Base-by-base conservation (phyloP, 2,797 vertebrate species). In the Periparus ater region DNA sequence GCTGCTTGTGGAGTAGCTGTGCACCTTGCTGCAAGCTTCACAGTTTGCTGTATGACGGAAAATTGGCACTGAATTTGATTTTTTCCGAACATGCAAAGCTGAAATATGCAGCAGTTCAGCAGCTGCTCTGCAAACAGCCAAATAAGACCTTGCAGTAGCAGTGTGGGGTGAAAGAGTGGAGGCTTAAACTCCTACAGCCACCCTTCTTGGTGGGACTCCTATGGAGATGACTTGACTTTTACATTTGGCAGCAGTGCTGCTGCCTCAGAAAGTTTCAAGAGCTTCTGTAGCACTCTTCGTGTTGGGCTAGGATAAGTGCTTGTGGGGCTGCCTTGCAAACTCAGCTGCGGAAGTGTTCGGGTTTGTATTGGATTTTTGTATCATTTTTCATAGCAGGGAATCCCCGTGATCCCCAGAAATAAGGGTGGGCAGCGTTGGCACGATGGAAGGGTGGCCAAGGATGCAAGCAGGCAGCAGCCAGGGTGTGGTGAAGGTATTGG, bases 81-180 rank as follows among this genome's bases (percentile, higher is more conserved):
- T 88, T 78, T 82, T 68, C 44, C 5, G 15, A 58, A 40, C 47
- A 44, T 78, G 75, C 68, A 88, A 80, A 91, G 68, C 68, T 86
- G 68, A 81, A 74, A 50, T 42, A 8, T 85, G 82, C 85, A 88
- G 90, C 76, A 94, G 62, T 44, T 90, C 85, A 68, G 79, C 94
- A 96, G 95, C 94, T 95, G 88, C 91, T 92, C 67, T 38, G 68
- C 65, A 61, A n/a, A 82, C 87, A 92, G 82, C 87, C 88, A 88
- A 91, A 67, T 45, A 88, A 50, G 68, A 70, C 82, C 96, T 91
- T 89, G 72, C 78, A 65, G 85, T 57, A 61, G 89, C 68, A 74
- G 50, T 21, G 57, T 71, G 76, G 30, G 61, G 47, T 78, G 89
- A 90, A 84, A 89, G 94, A 73, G 76, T 95, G 91, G 85, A 94